Base-by-base conservation (phyloP, 1,140 invertebrate species). In the Conus ventricosus region DNA sequence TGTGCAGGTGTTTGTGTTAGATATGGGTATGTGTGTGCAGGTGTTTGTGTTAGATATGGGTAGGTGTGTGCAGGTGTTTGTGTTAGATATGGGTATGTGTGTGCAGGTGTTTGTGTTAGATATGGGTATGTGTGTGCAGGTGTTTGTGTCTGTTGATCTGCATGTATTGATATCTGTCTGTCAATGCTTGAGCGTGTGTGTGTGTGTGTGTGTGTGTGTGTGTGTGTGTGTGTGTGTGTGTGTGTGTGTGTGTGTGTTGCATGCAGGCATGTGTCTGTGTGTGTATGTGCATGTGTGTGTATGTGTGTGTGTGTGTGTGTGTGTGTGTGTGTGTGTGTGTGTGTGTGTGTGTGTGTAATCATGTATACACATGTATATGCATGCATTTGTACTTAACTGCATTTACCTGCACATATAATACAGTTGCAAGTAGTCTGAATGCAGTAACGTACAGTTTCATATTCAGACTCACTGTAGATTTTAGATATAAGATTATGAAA, bases 11-110 rank as follows among this genome's bases (percentile, higher is more conserved):
- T 39, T n/a, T 78, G n/a, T 39, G n/a, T 78, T n/a, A n/a, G n/a
- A n/a, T n/a, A n/a, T n/a, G n/a, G 39, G 84, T 25, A 20, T 85
- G 60, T 91, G 91, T 78, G 76, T 39, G n/a, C 27, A 15, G 11
- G 25, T 27, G 76, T 39, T n/a, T 78, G n/a, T 39, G n/a, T 78
- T n/a, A n/a, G n/a, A n/a, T n/a, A n/a, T n/a, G n/a, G 39, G 84
- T 25, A 20, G 83, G 60, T 91, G 91, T 78, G 76, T 39, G n/a
- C 27, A 15, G 11, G 25, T 27, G 76, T 39, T n/a, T 78, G n/a
- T 39, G n/a, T 78, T 51, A 90, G 91, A 76, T 94, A 93, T 87
- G 91, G 39, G 84, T 25, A 20, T 85, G 60, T 91, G 91, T 78
- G 76, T 39, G n/a, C 27, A 15, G 11, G 25, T 27, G 76, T 39